phyloP scores from a whole-genome alignment of 2,888 invertebrate genomes.

The Patella ulyssiponensis region DNA sequence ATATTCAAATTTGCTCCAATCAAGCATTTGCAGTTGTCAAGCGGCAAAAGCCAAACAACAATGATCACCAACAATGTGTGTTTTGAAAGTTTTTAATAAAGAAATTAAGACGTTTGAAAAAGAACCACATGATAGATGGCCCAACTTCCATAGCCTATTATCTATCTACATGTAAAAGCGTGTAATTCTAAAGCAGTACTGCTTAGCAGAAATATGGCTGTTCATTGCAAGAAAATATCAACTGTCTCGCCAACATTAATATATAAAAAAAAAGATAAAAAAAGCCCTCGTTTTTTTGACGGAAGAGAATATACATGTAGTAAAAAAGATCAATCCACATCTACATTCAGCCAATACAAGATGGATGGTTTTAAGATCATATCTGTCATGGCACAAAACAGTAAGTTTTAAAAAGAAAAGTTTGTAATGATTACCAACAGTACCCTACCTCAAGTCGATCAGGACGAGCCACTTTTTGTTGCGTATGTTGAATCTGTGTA shows the following conservation, averaged over 20 bases:
- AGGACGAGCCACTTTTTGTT: slow-evolving; percentile 91
- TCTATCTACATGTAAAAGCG: too few species aligned
- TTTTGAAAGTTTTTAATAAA: too few species aligned
- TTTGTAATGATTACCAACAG: too few species aligned
- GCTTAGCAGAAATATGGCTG: background rate
- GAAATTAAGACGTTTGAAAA: too few species aligned
- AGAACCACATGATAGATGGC: too few species aligned
- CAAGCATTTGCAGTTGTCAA: too few species aligned
- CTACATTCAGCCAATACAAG: background rate
- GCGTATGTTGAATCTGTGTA: slow-evolving; percentile 38
- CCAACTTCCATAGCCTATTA: too few species aligned
- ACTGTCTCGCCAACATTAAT: background rate
- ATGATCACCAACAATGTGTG: too few species aligned
- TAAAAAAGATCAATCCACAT: background rate
- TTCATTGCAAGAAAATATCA: background rate
- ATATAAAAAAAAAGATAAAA: background rate
- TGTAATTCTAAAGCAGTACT: background rate
- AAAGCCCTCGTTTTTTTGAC: background rate
- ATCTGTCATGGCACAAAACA: slow-evolving; percentile 4
- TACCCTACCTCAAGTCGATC: slow-evolving; percentile 91
- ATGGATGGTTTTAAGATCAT: background rate
- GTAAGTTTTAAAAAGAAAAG: too few species aligned
- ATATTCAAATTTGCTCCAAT: too few species aligned
- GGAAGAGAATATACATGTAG: background rate
- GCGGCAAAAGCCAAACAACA: too few species aligned